Percentiles rank a stretch among this genome's conserved stretches.
Evolutionary conservation across 2,888 invertebrate species (phyloP).

Genomic region (Eilema caniola): DNA sequence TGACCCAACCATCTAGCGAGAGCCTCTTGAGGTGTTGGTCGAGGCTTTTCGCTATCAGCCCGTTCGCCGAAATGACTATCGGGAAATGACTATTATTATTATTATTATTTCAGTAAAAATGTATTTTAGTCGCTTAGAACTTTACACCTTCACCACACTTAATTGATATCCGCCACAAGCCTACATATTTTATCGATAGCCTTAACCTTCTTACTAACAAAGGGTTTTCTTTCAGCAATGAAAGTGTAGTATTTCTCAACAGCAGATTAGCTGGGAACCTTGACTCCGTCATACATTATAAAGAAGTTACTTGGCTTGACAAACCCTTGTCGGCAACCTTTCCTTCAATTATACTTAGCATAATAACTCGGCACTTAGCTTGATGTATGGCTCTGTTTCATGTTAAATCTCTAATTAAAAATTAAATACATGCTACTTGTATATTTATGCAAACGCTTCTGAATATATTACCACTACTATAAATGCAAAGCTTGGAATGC

Average conservation of each 20-base stretch:
- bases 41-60: too few species aligned
- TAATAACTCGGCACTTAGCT: neutral
- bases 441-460: neutral
- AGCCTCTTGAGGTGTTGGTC: too few species aligned
- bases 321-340: slow-evolving; percentile 4
- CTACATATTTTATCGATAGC: neutral
- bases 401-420: neutral
- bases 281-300: neutral
- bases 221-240: neutral
- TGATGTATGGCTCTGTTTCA: neutral
- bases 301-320: neutral
- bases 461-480: too few species aligned
- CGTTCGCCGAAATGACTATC: too few species aligned
- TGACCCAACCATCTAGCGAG: too few species aligned
- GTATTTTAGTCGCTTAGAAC: too few species aligned
- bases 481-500: too few species aligned
- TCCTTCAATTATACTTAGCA: neutral
- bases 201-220: neutral
- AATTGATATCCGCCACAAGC: neutral
- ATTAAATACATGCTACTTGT: neutral
- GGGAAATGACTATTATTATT: too few species aligned
- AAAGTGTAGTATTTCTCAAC: neutral
- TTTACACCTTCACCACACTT: too few species aligned
- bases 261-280: slow-evolving; percentile 4
- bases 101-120: too few species aligned